These are phyloP conservation scores for Arion vulgaris DNA, from an alignment of 1,140 invertebrate genomes.

Conservation along the genomic window DNA sequence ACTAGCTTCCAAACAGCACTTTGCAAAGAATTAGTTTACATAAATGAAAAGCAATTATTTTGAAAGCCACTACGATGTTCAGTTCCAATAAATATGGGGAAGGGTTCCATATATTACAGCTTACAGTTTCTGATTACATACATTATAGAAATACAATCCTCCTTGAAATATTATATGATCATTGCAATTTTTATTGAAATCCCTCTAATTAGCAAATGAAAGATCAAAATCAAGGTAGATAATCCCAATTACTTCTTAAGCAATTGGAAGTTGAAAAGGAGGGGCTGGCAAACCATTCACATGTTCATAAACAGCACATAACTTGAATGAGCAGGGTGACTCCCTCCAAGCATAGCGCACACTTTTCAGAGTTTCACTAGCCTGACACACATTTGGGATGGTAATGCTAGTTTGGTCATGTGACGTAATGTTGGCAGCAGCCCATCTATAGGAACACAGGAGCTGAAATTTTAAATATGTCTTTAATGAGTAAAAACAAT, in stretches of 20 bases:
- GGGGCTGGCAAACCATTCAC: constrained; percentile 47
- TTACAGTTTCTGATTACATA: too few relatives aligned
- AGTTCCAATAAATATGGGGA: too few relatives aligned
- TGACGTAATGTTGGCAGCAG: not conserved
- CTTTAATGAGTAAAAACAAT: not conserved
- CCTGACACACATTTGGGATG: constrained; percentile 29
- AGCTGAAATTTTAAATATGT: not conserved
- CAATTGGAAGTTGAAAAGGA: constrained; percentile 29
- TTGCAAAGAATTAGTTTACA: too few relatives aligned
- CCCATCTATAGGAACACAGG: not conserved
- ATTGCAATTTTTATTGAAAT: too few relatives aligned
- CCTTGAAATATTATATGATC: too few relatives aligned
- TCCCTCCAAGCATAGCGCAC: constrained; percentile 52
- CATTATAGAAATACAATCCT: too few relatives aligned
- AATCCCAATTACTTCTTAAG: not conserved
- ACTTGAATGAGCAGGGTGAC: constrained; percentile 49
- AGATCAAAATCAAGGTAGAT: not conserved
- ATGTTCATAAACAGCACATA: constrained; percentile 47
- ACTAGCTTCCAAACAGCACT: too few relatives aligned
- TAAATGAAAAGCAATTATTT: too few relatives aligned
- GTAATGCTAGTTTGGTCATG: not conserved
- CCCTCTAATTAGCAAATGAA: too few relatives aligned
- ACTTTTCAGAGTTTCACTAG: constrained; percentile 39
- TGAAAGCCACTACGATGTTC: too few relatives aligned
- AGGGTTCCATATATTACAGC: too few relatives aligned